Base-by-base conservation (phyloP, 2,797 vertebrate genomes). In the Gallirallus australis region DNA sequence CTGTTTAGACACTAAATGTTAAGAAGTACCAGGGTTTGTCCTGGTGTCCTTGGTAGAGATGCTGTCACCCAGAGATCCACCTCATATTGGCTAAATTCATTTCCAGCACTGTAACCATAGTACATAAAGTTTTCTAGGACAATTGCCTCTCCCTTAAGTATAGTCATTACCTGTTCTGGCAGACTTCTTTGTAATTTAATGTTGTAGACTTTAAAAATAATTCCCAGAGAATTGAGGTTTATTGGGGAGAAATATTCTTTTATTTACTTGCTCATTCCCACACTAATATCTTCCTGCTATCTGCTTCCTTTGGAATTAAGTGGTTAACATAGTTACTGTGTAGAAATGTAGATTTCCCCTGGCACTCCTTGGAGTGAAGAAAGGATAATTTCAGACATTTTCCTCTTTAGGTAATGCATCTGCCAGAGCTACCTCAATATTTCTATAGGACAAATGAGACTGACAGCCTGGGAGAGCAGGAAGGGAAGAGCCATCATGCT, bases 211-310 rank as follows among this genome's bases (percentile, higher is more conserved):
- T 87, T 70, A 82, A 94, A 93, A 90, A 95, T 90, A 88, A 95
- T 96, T 96, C 78, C 78, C n/a, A 52, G 82, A 90, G 63, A 92
- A 77, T 1, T 90, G 78, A 89, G 68, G 75, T 92, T 96, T 97
- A 96, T 52, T 93, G 70, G 72, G 81, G 57, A 80, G 69, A 96
- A 94, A 90, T 95, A 96, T 92, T 93, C 33, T 90, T 94, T 92
- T 97, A 96, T 97, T 97, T 97, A 96, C 93, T 92, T 77, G 56
- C 60, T 96, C 92, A 93, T 96, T 96, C 95, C 85, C 96, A 89
- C 56, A 80, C 56, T 89, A 93, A 84, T 93, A 76, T 54, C 79
- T 87, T 93, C 63, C 78, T 90, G 65, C 69, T 90, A 89, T 89
- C 84, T 93, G 30, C 47, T 96, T 95, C 80, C 88, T 90, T 94